phyloP scores from a whole-genome alignment of 2,888 invertebrate genomes.

The Sipha maydis region DNA sequence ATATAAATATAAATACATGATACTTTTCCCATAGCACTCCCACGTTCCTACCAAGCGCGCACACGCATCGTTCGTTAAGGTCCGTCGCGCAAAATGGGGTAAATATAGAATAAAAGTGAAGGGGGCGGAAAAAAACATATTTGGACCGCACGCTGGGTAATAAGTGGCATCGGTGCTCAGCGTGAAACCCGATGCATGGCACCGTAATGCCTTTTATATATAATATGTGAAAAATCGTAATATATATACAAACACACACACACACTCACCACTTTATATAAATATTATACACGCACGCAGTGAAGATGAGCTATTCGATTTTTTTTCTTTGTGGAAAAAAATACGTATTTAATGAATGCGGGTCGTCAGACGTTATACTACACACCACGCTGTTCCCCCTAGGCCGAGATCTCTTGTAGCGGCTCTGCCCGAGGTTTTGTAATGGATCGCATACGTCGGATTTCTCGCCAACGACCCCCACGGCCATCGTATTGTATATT shows the following conservation, averaged over 20 bases:
- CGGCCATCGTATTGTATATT: no score
- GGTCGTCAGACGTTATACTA: not conserved
- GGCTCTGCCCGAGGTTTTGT: not conserved
- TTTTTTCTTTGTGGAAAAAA: not conserved
- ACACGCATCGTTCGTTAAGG: slow-evolving; percentile 21
- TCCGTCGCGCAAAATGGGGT: slow-evolving; percentile 3
- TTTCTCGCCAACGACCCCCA: no score
- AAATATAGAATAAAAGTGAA: slow-evolving; percentile 17
- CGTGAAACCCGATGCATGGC: slow-evolving; percentile 29
- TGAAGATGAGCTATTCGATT: not conserved
- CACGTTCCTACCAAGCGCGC: not conserved
- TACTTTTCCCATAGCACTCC: no score
- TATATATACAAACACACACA: not conserved
- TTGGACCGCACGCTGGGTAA: slow-evolving; percentile 45
- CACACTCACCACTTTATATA: not conserved
- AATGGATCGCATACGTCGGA: not conserved
- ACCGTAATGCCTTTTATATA: not conserved
- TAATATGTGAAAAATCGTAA: not conserved
- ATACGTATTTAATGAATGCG: slow-evolving; percentile 25
- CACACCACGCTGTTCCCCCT: not conserved
- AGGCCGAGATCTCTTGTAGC: not conserved
- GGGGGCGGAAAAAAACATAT: slow-evolving; percentile 39
- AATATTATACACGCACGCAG: not conserved
- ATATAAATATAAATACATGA: no score
- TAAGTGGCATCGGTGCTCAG: slow-evolving; percentile 47